Base-by-base conservation (phyloP, 2,888 invertebrate genomes). In the Adineta ricciae region DNA sequence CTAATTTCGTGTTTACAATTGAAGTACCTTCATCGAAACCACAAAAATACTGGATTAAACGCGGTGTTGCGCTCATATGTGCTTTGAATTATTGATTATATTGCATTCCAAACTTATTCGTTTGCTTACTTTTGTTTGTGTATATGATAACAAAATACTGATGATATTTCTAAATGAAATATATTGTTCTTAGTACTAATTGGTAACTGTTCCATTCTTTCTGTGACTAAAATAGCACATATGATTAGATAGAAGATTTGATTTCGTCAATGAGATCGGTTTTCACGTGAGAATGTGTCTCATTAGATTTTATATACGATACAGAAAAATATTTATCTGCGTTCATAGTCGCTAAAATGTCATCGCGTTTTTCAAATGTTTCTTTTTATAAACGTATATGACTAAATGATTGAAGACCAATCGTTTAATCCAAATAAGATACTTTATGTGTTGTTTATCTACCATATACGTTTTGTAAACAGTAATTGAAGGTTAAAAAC, bases 1-100 rank as follows among this genome's bases (percentile, higher is more conserved):
- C 91, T 36, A 91, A 91, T 88, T 91, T 90, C 88, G 90, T 91
- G 32, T 91, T 90, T 86, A 87, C 89, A 0, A 88, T 90, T 78
- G 90, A 91, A 86, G 85, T 91, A 32, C 90, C 90, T 5, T 88
- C 89, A 27, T 88, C 89, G 86, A 88, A 89, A 84, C 85, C 86
- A 7, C 89, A 90, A 87, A 88, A 88, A 84, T 89, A 91, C 87
- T 91, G 91, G 91, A 90, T 91, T 86, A 89, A 90, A 87, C 84
- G 90, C 41, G 90, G 90, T 21, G 90, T 91, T 41, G 91, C 91
- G 52, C 87, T 91, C 87, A 87, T 90, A 83, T 90, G 90, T 88
- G 90, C 91, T 54, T 89, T 91, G 82, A 89, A 91, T 87, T 91
- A 90, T 87, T 91, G 88, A 87, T 27, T 27, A 84, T 1, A 24